Percentiles rank a stretch among this genome's conserved stretches.
phyloP scores from a whole-genome alignment of 2,113 vertebrate species.

The Columbina picui region DNA sequence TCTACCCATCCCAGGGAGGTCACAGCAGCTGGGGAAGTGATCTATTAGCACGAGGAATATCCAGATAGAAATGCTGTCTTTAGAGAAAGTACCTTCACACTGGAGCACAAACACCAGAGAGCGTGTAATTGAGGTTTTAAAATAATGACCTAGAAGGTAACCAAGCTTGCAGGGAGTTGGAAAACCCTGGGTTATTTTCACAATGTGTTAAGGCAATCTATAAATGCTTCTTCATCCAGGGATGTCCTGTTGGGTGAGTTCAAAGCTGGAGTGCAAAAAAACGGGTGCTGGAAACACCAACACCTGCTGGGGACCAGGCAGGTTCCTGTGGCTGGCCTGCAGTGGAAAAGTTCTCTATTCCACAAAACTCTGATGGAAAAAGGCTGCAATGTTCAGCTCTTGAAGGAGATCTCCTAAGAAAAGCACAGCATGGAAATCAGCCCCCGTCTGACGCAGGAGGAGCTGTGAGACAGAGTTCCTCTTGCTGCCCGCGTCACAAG shows the following conservation, averaged over 20 bases:
- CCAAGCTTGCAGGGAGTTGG: background rate
- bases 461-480: background rate
- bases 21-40: background rate
- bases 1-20: background rate
- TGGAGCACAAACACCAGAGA: background rate
- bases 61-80: background rate
- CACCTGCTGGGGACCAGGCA: background rate
- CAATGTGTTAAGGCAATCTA: background rate
- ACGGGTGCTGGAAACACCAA: background rate
- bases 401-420: background rate
- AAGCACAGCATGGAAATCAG: background rate
- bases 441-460: background rate
- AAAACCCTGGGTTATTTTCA: background rate
- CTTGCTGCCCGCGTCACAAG: background rate
- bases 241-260: background rate
- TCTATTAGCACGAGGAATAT: background rate
- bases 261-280: background rate
- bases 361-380: background rate
- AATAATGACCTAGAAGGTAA: background rate
- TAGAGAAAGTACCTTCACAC: background rate
- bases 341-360: background rate
- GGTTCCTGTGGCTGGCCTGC: rapidly evolving
- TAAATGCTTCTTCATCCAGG: background rate
- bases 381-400: background rate
- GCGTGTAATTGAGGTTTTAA: background rate